Conservation (phyloP, 1,140 invertebrate genomes). For the Periplaneta americana region DNA sequence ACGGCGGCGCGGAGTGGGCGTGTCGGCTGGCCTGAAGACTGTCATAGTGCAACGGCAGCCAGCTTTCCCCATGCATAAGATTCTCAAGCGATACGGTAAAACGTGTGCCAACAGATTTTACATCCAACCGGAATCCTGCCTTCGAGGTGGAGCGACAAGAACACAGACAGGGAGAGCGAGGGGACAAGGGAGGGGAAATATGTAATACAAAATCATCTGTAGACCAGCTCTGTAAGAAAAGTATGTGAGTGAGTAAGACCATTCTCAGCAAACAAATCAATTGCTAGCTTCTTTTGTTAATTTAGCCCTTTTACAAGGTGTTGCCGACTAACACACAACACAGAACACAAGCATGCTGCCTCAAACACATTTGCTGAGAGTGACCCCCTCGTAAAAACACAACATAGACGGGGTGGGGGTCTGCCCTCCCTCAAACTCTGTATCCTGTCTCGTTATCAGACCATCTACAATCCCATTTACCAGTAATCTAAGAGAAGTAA, state of each 20-base stretch:
- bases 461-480: neutral
- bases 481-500: neutral
- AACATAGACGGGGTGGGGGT: neutral
- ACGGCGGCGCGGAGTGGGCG: neutral
- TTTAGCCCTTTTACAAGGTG: neutral
- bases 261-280: neutral
- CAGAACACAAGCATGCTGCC: neutral
- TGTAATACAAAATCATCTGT: neutral
- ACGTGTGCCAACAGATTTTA: conserved; percentile 19
- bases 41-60: conserved; percentile 38
- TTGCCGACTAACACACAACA: neutral
- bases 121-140: conserved; percentile 21
- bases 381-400: neutral
- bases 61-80: conserved; percentile 25
- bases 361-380: neutral
- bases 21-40: conserved; percentile 27
- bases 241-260: neutral
- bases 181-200: neutral
- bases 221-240: neutral
- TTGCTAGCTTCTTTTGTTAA: neutral
- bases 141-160: conserved; percentile 10
- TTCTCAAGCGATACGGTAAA: conserved; percentile 7
- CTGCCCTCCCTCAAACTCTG: neutral
- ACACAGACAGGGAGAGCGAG: neutral
- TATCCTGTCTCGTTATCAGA: neutral